Evolutionary conservation across 2,113 vertebrate species (phyloP), one percentile per base, ranked within the genome.

Genomic region (Hemicordylus capensis): DNA sequence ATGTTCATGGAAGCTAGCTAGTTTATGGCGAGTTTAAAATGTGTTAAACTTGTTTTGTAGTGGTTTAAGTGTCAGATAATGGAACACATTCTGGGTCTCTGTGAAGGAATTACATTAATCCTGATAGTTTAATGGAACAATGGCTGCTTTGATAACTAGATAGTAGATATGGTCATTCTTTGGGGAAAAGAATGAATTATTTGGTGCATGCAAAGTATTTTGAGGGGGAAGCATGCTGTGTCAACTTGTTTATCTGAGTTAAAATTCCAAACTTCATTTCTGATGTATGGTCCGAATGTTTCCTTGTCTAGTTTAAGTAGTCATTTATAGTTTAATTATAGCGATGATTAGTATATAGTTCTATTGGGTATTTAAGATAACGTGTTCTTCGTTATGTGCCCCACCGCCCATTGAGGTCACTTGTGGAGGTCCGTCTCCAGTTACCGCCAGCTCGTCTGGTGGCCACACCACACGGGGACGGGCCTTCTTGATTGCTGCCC

Each of bases 71-170:
- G 76, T 76, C 4, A 17, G 28, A 54, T 87, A 28, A 67, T 22
- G 63, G 67, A 54, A 54, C 1, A 42, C 28, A 66, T 64, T n/a
- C 70, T 4, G 51, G 80, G 44, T 15, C 67, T 1, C 31, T 61
- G 12, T 73, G 28, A 37, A 3, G 63, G 82, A 72, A 34, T 66
- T 26, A 15, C 77, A 0, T 79, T 84, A 59, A 14, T 76, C 66
- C 51, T 80, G 83, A 64, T 37, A 46, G 61, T 44, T 85, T 61
- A 84, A 46, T 58, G 42, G 10, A 75, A 76, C 76, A 76, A 63
- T 92, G 54, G 81, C 83, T 73, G 89, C 87, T 28, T 64, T 42
- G 31, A 20, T 48, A 79, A 34, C 87, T 69, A 51, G 85, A 72
- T 34, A 37, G 66, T 7, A 75, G 20, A 88, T 86, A 80, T 58